Evolutionary conservation across 2,888 invertebrate species (phyloP).

Genomic region (Microplitis manilae): DNA sequence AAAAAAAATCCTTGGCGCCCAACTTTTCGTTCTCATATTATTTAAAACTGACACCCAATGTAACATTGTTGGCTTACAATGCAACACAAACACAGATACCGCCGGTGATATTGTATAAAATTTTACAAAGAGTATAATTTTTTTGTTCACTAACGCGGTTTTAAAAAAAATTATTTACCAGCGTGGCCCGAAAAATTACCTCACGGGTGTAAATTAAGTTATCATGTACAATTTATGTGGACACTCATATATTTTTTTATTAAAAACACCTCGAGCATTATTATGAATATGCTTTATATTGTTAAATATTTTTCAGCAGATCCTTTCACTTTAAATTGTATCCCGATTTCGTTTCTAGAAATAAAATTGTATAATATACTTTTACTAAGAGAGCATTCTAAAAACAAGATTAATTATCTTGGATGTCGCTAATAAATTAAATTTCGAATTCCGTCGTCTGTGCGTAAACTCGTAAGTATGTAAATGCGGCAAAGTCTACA

Average conservation of each 20-base stretch:
- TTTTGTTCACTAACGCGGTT: slow-evolving; percentile 31
- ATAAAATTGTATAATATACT: no score
- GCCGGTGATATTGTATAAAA: slow-evolving; percentile 5
- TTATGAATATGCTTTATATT: not conserved
- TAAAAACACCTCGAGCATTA: not conserved
- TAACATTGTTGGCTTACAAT: not conserved
- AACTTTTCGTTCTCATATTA: no score
- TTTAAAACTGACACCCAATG: no score
- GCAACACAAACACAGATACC: slow-evolving; percentile 12
- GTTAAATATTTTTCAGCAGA: not conserved
- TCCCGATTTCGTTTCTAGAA: not conserved
- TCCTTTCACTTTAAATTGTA: not conserved
- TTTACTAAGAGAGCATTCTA: no score
- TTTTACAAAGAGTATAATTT: slow-evolving; percentile 25
- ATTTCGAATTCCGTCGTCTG: no score
- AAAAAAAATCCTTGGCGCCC: not conserved
- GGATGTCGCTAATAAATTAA: no score
- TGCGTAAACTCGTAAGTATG: no score
- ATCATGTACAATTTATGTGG: slow-evolving; percentile 47
- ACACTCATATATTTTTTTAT: slow-evolving; percentile 30
- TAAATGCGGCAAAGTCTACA: no score
- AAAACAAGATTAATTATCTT: no score
- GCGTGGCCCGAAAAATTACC: slow-evolving; percentile 47
- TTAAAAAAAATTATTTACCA: slow-evolving; percentile 31
- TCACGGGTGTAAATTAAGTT: slow-evolving; percentile 51